Base-by-base conservation (phyloP, 2,797 vertebrate genomes). In the Yasuhikotakia modesta region DNA sequence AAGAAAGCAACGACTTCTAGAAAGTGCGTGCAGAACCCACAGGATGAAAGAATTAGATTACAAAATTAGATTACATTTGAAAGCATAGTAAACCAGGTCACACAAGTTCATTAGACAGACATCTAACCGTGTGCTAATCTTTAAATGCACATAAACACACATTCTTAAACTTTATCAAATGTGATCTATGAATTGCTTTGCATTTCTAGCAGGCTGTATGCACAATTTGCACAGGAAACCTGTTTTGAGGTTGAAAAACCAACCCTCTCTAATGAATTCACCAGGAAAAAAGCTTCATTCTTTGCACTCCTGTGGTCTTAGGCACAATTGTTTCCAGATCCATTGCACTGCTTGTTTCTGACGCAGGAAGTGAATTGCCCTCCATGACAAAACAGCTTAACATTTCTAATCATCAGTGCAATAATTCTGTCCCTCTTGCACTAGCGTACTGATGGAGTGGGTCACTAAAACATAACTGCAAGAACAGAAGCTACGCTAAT, bases 391-490 rank as follows among this genome's bases (percentile, higher is more conserved):
- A 80, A 74, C 58, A 80, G 58, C 58, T 70, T 35, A 75, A 60
- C 0, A 84, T 83, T 14, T 86, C 91, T 86, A 76, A 88, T 92
- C 81, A 91, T 90, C 8, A 89, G 82, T 27, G 89, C 91, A 82
- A 89, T 91, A 68, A 71, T 61, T 75, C 57, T 11, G 52, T 81
- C 76, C 67, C 61, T 79, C 61, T 50, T 39, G 46, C 13, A 11
- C 24, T 24, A 69, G 53, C 24, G 17, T 21, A 27, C 10, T 27
- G 22, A 27, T 27, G 27, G 61, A 64, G 45, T 61, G 55, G 43
- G 58, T 24, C 8, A 69, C 14, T 52, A 39, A 69, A 71, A 79
- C 50, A 60, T 13, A 24, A 70, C 52, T 72, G 39, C n/a, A 27
- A 27, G 27, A 27, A 27, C 27, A 27, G 27, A 45, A 22, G 16